Evolutionary conservation across 2,113 vertebrate genomes (phyloP).

Genomic region (Halcyon malimbica): DNA sequence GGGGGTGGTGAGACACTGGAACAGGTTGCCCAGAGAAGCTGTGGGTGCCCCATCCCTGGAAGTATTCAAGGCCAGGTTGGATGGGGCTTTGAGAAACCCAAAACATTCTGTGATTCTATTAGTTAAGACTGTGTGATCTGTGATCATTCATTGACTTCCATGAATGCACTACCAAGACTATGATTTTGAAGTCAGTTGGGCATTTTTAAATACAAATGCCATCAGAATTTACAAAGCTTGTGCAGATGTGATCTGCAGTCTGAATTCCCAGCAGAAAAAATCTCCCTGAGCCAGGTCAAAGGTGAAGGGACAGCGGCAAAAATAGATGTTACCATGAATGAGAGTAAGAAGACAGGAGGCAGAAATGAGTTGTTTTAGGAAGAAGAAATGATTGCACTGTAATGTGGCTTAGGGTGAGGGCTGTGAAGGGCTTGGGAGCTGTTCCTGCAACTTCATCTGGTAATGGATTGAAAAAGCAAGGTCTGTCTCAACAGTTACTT

Average conservation of each 20-base stretch:
- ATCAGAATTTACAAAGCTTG: background rate
- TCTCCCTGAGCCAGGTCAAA: background rate
- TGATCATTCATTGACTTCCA: background rate
- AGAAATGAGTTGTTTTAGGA: background rate
- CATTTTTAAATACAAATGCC: background rate
- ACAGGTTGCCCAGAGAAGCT: background rate
- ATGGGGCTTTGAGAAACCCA: background rate
- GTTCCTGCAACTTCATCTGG: background rate
- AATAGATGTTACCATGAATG: background rate
- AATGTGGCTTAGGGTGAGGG: background rate
- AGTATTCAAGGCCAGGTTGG: background rate
- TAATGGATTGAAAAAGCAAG: background rate
- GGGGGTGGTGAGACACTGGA: background rate
- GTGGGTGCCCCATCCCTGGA: background rate
- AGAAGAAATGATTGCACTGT: background rate
- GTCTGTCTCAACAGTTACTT: background rate
- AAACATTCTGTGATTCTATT: background rate
- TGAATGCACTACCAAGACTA: background rate
- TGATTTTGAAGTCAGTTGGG: background rate
- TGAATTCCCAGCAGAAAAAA: background rate
- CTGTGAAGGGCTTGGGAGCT: background rate
- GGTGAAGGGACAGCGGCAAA: background rate
- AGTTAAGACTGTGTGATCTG: background rate
- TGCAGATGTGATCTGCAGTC: background rate
- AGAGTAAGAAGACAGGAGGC: background rate